phyloP scores from a whole-genome alignment of 2,888 invertebrate genomes.

The Drosophila dives region DNA sequence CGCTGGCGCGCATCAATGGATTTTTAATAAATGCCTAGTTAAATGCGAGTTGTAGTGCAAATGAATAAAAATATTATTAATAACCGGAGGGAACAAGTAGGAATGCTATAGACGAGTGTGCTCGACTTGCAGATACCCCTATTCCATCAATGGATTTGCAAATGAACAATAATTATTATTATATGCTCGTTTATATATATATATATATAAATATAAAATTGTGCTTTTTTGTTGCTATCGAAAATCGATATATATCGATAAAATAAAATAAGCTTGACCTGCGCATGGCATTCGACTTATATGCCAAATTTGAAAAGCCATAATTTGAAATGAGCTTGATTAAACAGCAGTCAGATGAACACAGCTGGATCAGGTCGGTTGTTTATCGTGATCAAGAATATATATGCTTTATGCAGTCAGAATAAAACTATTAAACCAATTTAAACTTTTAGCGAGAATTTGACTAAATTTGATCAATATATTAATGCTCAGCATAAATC shows the following conservation, averaged over 20 bases:
- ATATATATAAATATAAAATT: neutral
- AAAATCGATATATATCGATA: neutral
- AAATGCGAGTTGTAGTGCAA: slow-evolving; percentile 24
- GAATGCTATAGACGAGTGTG: neutral
- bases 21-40: slow-evolving; percentile 69
- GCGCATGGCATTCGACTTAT: neutral
- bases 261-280: neutral
- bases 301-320: no score
- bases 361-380: rapidly evolving
- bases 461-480: neutral
- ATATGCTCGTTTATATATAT: neutral
- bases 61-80: slow-evolving; percentile 44
- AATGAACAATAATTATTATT: neutral
- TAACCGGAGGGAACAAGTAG: neutral
- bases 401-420: neutral
- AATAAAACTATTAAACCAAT: neutral
- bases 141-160: neutral
- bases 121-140: neutral
- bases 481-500: neutral
- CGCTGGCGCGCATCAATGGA: slow-evolving; percentile 63
- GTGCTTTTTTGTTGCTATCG: neutral
- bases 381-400: neutral
- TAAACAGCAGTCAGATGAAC: rapidly evolving
- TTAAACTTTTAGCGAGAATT: neutral
- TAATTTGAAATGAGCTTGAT: neutral